These are phyloP conservation scores for Nemotelus pantherinus DNA, from an alignment of 2,888 invertebrate genomes.

Conservation along the genomic window DNA sequence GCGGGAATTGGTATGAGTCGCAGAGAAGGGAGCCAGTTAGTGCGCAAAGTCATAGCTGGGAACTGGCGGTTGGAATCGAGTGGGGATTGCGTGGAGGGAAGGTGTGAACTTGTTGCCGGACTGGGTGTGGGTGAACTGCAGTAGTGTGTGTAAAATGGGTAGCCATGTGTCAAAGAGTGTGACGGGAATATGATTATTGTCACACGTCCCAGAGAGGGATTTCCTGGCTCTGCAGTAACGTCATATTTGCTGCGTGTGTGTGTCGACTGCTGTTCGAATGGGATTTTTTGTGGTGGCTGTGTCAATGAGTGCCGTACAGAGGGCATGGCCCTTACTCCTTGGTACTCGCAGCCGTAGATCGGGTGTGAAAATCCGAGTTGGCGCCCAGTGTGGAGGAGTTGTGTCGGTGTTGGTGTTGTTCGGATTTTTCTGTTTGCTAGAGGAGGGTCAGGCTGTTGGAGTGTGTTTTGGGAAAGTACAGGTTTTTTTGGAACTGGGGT, in stretches of 20 bases:
- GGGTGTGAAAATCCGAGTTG: constrained; percentile 34
- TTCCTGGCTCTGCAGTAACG: constrained; percentile 17
- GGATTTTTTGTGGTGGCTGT: not conserved
- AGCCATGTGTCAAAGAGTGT: constrained; percentile 17
- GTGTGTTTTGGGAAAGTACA: constrained; percentile 31
- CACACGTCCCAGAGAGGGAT: constrained; percentile 14
- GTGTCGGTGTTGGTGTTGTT: constrained; percentile 14
- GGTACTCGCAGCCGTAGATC: not conserved
- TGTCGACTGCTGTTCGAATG: constrained; percentile 14
- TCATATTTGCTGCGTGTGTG: not conserved
- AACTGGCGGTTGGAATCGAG: not conserved
- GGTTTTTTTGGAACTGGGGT: constrained; percentile 22
- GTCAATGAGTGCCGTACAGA: constrained; percentile 28
- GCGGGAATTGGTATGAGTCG: not conserved
- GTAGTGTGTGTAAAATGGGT: constrained; percentile 3
- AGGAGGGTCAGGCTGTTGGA: constrained; percentile 16
- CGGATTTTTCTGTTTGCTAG: not conserved
- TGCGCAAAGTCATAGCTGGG: not conserved
- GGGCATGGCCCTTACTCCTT: not conserved
- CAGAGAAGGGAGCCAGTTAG: not conserved
- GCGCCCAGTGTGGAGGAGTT: constrained; percentile 4
- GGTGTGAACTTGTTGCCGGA: constrained; percentile 7
- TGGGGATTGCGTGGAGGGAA: not conserved
- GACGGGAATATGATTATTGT: constrained; percentile 28
- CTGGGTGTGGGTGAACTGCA: not conserved